These are phyloP conservation scores for Tetramorium bicarinatum DNA, from an alignment of 2,888 invertebrate genomes.

Conservation along the genomic window DNA sequence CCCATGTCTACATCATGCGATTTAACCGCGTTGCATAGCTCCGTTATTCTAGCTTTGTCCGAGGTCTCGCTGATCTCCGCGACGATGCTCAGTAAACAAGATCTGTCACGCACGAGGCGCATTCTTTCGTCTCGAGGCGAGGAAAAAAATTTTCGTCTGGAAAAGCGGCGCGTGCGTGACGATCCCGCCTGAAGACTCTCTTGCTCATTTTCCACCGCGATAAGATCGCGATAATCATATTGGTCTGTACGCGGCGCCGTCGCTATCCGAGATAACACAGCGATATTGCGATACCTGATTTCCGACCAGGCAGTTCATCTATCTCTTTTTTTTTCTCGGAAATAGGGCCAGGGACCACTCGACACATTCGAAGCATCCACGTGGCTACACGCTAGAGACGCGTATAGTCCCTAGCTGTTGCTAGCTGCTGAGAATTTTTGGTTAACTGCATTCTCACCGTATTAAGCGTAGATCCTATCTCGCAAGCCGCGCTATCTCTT, in stretches of 20 bases:
- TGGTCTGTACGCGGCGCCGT: slow-evolving; percentile 45
- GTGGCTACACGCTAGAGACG: neutral
- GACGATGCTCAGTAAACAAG: slow-evolving; percentile 2
- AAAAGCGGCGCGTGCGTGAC: neutral
- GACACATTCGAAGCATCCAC: neutral
- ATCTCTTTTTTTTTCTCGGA: slow-evolving; percentile 28
- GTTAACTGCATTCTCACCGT: slow-evolving; percentile 8
- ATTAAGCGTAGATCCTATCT: neutral
- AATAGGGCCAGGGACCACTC: slow-evolving; percentile 26
- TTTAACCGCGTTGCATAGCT: neutral
- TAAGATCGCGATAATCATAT: slow-evolving; percentile 43
- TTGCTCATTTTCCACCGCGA: slow-evolving; percentile 12
- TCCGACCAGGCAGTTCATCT: slow-evolving; percentile 54
- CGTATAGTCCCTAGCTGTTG: neutral
- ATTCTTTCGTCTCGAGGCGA: neutral
- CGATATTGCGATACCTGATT: slow-evolving; percentile 49
- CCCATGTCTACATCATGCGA: neutral
- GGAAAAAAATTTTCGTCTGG: slow-evolving; percentile 15
- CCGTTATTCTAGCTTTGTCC: slow-evolving; percentile 2
- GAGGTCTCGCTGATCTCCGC: neutral
- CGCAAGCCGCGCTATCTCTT: neutral
- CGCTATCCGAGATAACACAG: slow-evolving; percentile 55
- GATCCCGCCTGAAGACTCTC: slow-evolving; percentile 16
- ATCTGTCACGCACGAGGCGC: slow-evolving; percentile 34
- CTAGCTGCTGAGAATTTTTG: slow-evolving; percentile 27